phyloP scores from a whole-genome alignment of 2,797 vertebrate genomes.

The Iguana delicatissima region DNA sequence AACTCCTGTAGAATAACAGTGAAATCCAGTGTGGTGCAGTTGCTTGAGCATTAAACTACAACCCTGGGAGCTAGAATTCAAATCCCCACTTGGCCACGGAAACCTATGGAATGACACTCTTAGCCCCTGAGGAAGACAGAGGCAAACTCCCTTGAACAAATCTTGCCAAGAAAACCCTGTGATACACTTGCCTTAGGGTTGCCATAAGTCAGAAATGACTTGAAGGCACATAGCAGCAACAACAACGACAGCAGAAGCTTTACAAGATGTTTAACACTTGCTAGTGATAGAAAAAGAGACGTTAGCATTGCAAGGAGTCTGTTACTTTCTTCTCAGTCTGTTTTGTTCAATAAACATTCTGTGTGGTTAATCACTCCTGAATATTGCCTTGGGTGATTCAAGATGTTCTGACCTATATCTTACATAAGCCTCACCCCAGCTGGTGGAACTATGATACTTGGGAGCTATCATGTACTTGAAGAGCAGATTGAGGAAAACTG shows the following conservation, averaged over 20 bases:
- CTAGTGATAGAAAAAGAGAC: background rate
- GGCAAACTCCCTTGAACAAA: too few species aligned
- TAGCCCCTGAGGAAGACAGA: too few species aligned
- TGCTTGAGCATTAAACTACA: too few species aligned
- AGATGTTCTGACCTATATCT: background rate
- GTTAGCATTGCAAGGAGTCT: background rate
- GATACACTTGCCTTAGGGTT: too few species aligned
- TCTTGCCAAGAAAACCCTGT: too few species aligned
- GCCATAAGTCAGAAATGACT: too few species aligned
- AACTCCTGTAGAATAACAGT: background rate
- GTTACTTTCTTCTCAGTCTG: background rate
- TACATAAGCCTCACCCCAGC: background rate
- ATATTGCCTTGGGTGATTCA: background rate
- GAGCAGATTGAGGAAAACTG: background rate
- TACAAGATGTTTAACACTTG: background rate
- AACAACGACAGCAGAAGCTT: background rate
- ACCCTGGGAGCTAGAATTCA: too few species aligned
- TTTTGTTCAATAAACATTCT: slow-evolving; percentile 4
- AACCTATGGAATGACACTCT: too few species aligned
- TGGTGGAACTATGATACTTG: background rate
- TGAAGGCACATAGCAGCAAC: too few species aligned
- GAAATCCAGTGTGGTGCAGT: too few species aligned
- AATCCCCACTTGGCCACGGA: too few species aligned
- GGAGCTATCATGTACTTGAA: background rate
- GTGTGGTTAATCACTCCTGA: slow-evolving; percentile 10